Conservation (phyloP, 2,797 vertebrate genomes). For the Sorex maritimensis region DNA sequence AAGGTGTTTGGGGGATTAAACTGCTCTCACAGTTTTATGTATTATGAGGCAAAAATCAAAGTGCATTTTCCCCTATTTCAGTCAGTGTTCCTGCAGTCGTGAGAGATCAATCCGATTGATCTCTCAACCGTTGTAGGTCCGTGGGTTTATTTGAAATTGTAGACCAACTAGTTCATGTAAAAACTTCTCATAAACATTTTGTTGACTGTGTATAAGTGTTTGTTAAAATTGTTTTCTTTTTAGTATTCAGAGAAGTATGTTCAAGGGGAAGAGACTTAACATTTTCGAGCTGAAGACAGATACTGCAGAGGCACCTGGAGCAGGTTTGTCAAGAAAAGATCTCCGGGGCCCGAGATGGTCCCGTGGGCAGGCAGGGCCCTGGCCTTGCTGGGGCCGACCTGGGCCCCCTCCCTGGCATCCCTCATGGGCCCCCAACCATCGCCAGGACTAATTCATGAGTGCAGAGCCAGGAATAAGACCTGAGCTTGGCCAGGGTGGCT, state of each 20-base stretch:
- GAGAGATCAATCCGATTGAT: background rate
- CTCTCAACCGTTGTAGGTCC: no score
- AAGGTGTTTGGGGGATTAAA: constrained; percentile 81
- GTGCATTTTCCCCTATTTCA: constrained; percentile 34
- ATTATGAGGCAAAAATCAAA: constrained; percentile 79
- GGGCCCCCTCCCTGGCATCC: no score
- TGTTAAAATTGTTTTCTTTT: constrained; percentile 83
- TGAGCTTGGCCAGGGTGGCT: no score
- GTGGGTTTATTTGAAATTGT: constrained; percentile 70
- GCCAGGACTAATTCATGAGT: no score
- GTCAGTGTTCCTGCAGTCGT: constrained; percentile 71
- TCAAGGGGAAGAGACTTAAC: constrained; percentile 92
- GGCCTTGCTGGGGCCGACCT: no score
- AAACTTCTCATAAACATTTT: constrained; percentile 65
- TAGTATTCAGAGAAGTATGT: constrained; percentile 90
- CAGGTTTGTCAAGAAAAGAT: constrained; percentile 91
- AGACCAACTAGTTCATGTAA: constrained; percentile 78
- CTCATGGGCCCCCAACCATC: no score
- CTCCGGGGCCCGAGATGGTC: no score
- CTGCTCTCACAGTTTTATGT: constrained; percentile 72
- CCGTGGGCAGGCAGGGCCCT: no score
- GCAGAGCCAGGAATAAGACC: no score
- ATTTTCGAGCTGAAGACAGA: constrained; percentile 92
- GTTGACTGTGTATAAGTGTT: constrained; percentile 83
- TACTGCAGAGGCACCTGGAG: constrained; percentile 82